Percentiles rank a stretch among this genome's conserved stretches.
These are phyloP conservation scores for Catostylus mosaicus DNA, from an alignment of 30 jellyfish, hydroid and myxozoan species.

Conservation along the genomic window DNA sequence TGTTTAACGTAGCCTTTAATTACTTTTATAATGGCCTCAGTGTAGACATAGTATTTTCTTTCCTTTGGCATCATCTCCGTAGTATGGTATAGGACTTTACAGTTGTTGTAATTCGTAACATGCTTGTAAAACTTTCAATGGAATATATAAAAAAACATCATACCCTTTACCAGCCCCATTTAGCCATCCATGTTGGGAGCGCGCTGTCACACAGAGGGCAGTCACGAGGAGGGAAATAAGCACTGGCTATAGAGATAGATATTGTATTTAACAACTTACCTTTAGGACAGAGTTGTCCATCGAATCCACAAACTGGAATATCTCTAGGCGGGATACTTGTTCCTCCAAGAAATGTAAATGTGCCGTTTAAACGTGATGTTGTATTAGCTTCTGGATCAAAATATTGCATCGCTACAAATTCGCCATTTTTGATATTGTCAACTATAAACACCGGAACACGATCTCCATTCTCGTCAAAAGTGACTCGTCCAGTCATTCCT, in stretches of 20 bases:
- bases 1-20: no score
- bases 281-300: slow-evolving; percentile 56
- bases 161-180: no score
- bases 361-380: slow-evolving; percentile 18
- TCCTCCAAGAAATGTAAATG: slow-evolving; percentile 75
- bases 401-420: slow-evolving; percentile 40
- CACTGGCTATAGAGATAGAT: background rate
- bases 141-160: no score
- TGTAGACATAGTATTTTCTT: no score
- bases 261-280: slow-evolving; percentile 7
- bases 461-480: slow-evolving; percentile 81
- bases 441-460: slow-evolving; percentile 78
- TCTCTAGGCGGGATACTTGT: slow-evolving; percentile 70
- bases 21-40: no score
- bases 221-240: no score
- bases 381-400: slow-evolving; percentile 62
- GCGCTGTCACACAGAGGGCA: no score
- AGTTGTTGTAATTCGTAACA: no score
- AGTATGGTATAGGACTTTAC: no score
- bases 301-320: slow-evolving; percentile 89
- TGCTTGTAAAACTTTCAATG: no score
- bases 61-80: no score
- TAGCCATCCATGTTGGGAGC: no score
- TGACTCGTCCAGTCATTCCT: slow-evolving; percentile 88
- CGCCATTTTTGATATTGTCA: slow-evolving; percentile 61